Percentiles rank a stretch among this genome's conserved stretches.
Evolutionary conservation across 1,140 invertebrate genomes (phyloP).

Genomic region (Euwallacea fornicatus): DNA sequence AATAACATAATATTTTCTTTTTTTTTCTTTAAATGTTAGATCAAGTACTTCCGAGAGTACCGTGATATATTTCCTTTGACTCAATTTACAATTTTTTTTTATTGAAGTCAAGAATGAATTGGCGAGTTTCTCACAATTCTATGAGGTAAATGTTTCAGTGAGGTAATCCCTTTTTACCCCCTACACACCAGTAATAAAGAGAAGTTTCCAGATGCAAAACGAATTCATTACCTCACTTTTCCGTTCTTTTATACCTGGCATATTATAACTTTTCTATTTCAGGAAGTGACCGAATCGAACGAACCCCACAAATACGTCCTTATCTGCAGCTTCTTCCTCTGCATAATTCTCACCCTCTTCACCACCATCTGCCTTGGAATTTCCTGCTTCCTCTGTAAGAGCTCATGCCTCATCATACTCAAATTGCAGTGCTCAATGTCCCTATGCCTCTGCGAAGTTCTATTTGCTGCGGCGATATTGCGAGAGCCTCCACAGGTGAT

Average conservation of each 20-base stretch:
- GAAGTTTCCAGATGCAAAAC: no score
- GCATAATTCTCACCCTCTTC: slow-evolving; percentile 37
- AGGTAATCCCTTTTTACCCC: no score
- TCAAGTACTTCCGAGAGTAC: no score
- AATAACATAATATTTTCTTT: no score
- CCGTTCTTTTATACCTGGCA: slow-evolving; percentile 2
- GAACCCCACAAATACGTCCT: slow-evolving; percentile 39
- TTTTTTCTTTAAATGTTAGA: no score
- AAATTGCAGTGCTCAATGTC: slow-evolving; percentile 45
- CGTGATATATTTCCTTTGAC: no score
- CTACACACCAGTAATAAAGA: no score
- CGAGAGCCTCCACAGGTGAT: slow-evolving; percentile 40
- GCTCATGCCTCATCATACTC: slow-evolving; percentile 36
- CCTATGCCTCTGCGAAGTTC: slow-evolving; percentile 34
- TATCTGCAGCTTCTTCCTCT: slow-evolving; percentile 36
- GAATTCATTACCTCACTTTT: not conserved
- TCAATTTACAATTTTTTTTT: no score
- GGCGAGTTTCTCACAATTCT: no score
- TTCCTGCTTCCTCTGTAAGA: slow-evolving; percentile 37
- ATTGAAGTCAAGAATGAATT: no score
- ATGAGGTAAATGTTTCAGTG: no score
- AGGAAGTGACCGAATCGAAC: slow-evolving; percentile 23
- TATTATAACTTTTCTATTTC: slow-evolving; percentile 24
- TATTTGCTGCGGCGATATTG: slow-evolving; percentile 39
- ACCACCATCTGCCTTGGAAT: slow-evolving; percentile 36